Percentiles rank a stretch among this genome's conserved stretches.
Evolutionary conservation across 2,113 vertebrate species (phyloP).

Genomic region (Alethe castanea): DNA sequence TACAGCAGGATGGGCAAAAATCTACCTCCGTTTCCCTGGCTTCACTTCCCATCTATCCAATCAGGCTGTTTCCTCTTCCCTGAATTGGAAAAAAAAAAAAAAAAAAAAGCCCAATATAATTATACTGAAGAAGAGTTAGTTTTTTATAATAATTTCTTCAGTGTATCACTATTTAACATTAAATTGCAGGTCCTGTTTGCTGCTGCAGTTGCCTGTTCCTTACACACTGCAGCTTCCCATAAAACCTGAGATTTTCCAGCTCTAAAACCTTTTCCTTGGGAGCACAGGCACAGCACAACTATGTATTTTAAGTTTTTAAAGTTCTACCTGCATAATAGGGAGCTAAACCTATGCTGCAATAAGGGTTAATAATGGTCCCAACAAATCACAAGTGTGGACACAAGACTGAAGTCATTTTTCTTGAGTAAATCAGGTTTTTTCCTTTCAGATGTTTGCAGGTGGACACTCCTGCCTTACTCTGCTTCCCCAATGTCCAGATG

Average conservation of each 20-base stretch:
- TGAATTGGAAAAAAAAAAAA: not conserved
- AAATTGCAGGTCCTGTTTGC: not conserved
- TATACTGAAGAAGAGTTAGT: not conserved
- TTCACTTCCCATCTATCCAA: not conserved
- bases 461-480: not conserved
- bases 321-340: not conserved
- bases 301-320: not conserved
- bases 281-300: not conserved
- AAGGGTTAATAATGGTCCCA: not conserved
- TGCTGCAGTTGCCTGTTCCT: not conserved
- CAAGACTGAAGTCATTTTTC: not conserved
- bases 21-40: not conserved
- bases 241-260: not conserved
- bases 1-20: not conserved
- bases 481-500: not conserved
- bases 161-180: not conserved
- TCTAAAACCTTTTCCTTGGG: not conserved
- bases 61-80: not conserved
- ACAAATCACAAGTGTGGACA: accelerated
- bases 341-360: not conserved
- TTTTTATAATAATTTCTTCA: not conserved
- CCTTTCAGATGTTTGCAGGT: not conserved
- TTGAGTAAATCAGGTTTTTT: not conserved
- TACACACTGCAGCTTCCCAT: not conserved
- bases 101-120: not conserved